phyloP scores from a whole-genome alignment of 2,797 vertebrate genomes.

The Acomys russatus region DNA sequence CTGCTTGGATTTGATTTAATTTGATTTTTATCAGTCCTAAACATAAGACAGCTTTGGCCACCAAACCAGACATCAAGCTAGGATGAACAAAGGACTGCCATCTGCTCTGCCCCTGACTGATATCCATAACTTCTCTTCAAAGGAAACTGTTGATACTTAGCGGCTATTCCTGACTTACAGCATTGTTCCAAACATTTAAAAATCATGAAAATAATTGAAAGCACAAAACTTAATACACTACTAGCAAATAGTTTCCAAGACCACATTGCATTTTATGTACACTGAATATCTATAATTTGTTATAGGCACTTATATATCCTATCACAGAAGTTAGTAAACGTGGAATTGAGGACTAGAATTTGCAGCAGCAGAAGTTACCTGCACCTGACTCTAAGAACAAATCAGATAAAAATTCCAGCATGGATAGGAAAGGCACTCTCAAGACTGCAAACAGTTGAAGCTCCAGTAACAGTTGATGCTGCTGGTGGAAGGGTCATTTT shows the following conservation, averaged over 20 bases:
- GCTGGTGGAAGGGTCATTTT: neutral
- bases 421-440: neutral
- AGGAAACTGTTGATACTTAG: neutral
- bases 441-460: neutral
- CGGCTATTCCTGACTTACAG: neutral
- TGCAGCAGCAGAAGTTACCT: neutral
- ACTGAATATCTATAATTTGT: neutral
- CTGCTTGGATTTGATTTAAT: too few species aligned
- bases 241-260: neutral
- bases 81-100: too few species aligned
- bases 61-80: too few species aligned
- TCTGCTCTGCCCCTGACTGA: too few species aligned
- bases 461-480: neutral
- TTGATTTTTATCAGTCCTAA: too few species aligned
- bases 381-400: neutral
- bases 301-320: neutral
- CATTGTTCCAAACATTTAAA: neutral
- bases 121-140: neutral
- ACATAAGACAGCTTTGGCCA: too few species aligned
- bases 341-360: neutral
- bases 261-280: neutral
- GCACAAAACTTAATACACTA: neutral
- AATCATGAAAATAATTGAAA: constrained; percentile 10
- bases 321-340: neutral
- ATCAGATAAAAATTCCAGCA: neutral